A percentile compares a stretch with the other conserved stretches of the same genome.
Conservation (phyloP, 2,113 vertebrate genomes). For the Bettongia penicillata region DNA sequence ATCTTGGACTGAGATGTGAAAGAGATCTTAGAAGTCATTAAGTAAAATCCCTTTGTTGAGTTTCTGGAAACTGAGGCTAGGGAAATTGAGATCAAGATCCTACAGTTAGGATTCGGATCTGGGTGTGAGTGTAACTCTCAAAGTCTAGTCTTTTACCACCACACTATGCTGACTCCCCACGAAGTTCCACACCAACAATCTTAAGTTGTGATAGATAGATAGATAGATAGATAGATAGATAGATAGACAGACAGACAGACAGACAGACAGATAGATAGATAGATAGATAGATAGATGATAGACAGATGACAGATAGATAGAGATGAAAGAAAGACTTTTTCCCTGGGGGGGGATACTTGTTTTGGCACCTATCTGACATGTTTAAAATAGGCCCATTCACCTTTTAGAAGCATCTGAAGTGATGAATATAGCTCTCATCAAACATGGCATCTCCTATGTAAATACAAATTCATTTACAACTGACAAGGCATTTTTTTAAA, state of each 20-base stretch:
- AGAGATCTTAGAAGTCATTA: not conserved
- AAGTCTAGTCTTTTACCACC: constrained; percentile 1
- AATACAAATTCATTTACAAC: constrained; percentile 74
- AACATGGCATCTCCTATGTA: constrained; percentile 66
- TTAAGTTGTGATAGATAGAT: not conserved
- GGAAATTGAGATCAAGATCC: not conserved
- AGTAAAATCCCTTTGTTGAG: not conserved
- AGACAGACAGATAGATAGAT: too few species aligned
- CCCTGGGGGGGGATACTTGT: constrained; percentile 33
- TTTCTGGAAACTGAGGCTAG: not conserved
- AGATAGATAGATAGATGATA: too few species aligned
- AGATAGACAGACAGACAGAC: too few species aligned
- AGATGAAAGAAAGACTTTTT: not conserved
- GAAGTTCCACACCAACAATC: constrained; percentile 46
- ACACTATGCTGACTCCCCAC: not conserved
- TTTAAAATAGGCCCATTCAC: constrained; percentile 32
- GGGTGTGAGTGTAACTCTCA: not conserved
- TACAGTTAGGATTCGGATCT: not conserved
- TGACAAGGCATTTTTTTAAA: constrained; percentile 67
- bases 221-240: too few species aligned
- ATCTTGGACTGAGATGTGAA: not conserved
- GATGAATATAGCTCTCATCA: constrained; percentile 72
- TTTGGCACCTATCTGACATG: constrained; percentile 1
- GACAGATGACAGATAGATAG: too few species aligned
- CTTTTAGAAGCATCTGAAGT: constrained; percentile 46